Base-by-base conservation (phyloP, 2,888 invertebrate genomes). In the Erannis defoliaria region DNA sequence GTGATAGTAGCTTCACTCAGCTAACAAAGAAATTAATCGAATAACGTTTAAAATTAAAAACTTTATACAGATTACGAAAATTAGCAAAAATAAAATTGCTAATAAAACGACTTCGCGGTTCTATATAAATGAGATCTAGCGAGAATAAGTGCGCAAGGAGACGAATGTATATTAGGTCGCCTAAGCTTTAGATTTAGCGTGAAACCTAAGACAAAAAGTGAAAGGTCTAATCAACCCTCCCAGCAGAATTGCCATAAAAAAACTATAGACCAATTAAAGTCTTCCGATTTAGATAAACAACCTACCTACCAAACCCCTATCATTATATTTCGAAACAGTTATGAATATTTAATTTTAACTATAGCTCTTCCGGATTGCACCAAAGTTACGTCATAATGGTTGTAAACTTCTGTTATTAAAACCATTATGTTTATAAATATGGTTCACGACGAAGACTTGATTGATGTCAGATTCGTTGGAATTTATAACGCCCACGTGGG, bases 391-490 rank as follows among this genome's bases (percentile, higher is more conserved):
- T 58, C 29, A 37, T 46, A 33, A 33, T 33, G 2, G 5, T 26
- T 26, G 5, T 21, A 33, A 16, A 10, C 31, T 8, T 12, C 29
- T 29, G 49, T 46, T 50, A 62, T 61, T 50, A 55, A 62, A 49
- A 31, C 31, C 55, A 50, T 60, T 62, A 48, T 33, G 2, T 56
- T 51, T 55, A 40, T n/a, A n/a, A n/a, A n/a, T n/a, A n/a, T 46
- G 51, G 33, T 23, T 33, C 14, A 37, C 42, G 56, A 48, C 48
- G 56, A 62, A 56, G 56, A 56, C 53, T 53, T 62, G 56, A 56
- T 56, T 62, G 48, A 56, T 55, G 42, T 14, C 37, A 23, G 51
- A 59, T 40, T 59, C 5, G 50, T 12, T 26, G 14, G 18, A 10
- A 12, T 33, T n/a, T 42, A 49, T 40, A 56, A 37, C 55, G 10